phyloP scores from a whole-genome alignment of 2,797 vertebrate genomes.

The Eleutherodactylus coqui region DNA sequence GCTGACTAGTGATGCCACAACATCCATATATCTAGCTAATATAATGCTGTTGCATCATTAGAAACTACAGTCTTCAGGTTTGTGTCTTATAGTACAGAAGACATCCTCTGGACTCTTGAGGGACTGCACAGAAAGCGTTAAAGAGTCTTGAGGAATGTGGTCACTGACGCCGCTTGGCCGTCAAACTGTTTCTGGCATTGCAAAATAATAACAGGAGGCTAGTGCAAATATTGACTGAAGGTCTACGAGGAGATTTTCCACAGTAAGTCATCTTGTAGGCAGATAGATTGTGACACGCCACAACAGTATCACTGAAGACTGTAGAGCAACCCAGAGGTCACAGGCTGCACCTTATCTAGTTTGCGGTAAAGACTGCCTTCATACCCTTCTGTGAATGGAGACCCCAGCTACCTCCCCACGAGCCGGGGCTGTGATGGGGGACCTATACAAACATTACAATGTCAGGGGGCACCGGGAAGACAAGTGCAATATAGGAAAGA shows the following conservation, averaged over 20 bases:
- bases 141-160: constrained; percentile 6
- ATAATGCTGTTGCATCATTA: too few species aligned
- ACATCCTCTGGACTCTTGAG: too few species aligned
- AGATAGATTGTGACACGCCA: not conserved
- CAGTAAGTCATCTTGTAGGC: constrained; percentile 11
- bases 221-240: constrained; percentile 48
- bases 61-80: too few species aligned
- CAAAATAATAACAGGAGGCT: constrained; percentile 37
- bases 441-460: not conserved
- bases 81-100: too few species aligned
- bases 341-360: too few species aligned
- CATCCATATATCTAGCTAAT: too few species aligned
- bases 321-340: not conserved
- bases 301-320: not conserved
- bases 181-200: constrained; percentile 6
- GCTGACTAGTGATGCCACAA: too few species aligned
- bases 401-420: not conserved
- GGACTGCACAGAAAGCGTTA: constrained; percentile 1
- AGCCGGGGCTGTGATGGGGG: not conserved
- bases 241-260: constrained; percentile 11
- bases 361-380: too few species aligned
- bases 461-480: not conserved
- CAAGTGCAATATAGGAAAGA: not conserved
- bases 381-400: too few species aligned
- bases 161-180: not conserved